These are phyloP conservation scores for Rhineura floridana DNA, from an alignment of 2,113 vertebrate genomes.

Conservation along the genomic window DNA sequence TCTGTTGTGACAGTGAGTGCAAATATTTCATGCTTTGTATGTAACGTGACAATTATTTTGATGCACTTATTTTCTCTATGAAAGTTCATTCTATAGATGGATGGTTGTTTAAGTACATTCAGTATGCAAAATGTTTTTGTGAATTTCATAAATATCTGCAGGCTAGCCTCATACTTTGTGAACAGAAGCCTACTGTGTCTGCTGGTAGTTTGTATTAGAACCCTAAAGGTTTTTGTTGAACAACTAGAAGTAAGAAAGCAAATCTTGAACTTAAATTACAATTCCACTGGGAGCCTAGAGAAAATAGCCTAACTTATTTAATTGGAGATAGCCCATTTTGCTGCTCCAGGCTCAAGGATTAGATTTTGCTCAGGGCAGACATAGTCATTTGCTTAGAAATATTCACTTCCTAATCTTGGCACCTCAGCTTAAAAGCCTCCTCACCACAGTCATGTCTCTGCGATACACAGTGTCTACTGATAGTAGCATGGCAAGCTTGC, in stretches of 20 bases:
- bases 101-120: background rate
- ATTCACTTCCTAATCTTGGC: background rate
- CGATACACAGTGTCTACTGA: background rate
- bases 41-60: background rate
- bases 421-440: too few relatives aligned
- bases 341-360: too few relatives aligned
- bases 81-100: background rate
- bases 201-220: too few relatives aligned
- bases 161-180: background rate
- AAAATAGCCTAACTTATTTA: too few relatives aligned
- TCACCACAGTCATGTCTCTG: background rate
- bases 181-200: background rate
- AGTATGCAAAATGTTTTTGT: background rate
- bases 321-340: background rate
- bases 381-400: background rate
- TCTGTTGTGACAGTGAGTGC: background rate
- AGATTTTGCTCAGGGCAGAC: too few relatives aligned
- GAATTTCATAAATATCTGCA: background rate
- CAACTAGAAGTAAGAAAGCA: background rate
- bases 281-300: background rate
- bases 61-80: background rate
- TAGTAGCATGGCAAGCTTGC: background rate
- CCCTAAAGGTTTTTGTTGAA: too few relatives aligned
- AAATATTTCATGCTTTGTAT: background rate
- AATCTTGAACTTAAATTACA: background rate